Conservation (phyloP, 92 coral and sea anemone species). For the Palythoa grandiflora region DNA sequence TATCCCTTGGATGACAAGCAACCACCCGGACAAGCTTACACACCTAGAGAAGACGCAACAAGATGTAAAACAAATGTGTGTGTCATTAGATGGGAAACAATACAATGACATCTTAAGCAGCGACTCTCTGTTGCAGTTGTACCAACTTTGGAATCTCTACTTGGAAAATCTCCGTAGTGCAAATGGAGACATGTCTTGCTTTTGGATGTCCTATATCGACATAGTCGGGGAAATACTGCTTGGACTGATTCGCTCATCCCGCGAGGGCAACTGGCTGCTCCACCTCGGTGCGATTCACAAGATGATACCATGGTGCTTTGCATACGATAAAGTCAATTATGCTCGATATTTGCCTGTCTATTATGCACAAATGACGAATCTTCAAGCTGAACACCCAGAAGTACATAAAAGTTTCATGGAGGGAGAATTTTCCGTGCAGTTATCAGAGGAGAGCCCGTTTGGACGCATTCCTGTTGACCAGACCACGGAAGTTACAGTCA, state of each 20-base stretch:
- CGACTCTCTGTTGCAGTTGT: slow-evolving; percentile 27
- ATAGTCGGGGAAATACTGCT: slow-evolving; percentile 50
- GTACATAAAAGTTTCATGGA: slow-evolving; percentile 49
- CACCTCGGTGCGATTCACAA: slow-evolving; percentile 58
- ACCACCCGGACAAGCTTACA: slow-evolving; percentile 44
- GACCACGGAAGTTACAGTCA: slow-evolving; percentile 64
- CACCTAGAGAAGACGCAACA: slow-evolving; percentile 6
- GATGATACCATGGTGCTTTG: slow-evolving; percentile 74
- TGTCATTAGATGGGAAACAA: not conserved
- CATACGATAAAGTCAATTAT: slow-evolving; percentile 39
- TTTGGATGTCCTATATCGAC: slow-evolving; percentile 70
- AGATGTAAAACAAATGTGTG: slow-evolving; percentile 34
- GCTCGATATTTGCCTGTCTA: slow-evolving; percentile 31
- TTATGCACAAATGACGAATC: slow-evolving; percentile 64
- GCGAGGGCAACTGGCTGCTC: slow-evolving; percentile 67
- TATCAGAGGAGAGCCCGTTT: slow-evolving; percentile 55
- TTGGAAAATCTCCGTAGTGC: slow-evolving; percentile 44
- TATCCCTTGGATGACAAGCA: not conserved
- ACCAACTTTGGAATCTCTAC: slow-evolving; percentile 47
- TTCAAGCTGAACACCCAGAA: slow-evolving; percentile 59
- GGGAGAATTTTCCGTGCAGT: slow-evolving; percentile 59
- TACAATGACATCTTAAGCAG: slow-evolving; percentile 48
- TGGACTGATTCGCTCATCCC: slow-evolving; percentile 54
- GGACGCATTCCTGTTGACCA: slow-evolving; percentile 68
- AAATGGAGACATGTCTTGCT: slow-evolving; percentile 48